Conservation (phyloP, 1,140 invertebrate species). For the Cydia fagiglandana region DNA sequence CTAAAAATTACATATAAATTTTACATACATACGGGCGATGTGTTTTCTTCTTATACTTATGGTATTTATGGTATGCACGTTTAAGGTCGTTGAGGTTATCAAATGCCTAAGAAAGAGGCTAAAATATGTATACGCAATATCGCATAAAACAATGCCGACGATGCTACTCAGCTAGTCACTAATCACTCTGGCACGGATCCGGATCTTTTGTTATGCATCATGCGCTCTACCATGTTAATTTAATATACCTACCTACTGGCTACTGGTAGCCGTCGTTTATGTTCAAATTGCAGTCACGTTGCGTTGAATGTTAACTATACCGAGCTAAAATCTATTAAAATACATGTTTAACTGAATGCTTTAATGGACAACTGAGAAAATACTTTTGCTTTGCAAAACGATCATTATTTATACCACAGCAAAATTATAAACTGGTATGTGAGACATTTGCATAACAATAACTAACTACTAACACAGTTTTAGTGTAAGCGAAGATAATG, state of each 20-base stretch:
- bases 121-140: neutral
- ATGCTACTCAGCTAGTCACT: slow-evolving; percentile 3
- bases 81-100: neutral
- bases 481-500: neutral
- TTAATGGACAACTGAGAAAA: too few relatives aligned
- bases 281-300: slow-evolving; percentile 10
- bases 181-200: slow-evolving; percentile 5
- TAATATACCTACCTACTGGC: neutral
- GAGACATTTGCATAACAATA: neutral
- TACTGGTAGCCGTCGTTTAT: neutral
- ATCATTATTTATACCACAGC: too few relatives aligned
- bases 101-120: too few relatives aligned
- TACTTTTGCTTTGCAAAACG: too few relatives aligned
- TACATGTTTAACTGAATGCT: neutral
- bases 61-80: too few relatives aligned
- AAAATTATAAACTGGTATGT: too few relatives aligned
- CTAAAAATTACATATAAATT: too few relatives aligned
- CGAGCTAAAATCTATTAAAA: neutral
- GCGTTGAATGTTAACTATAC: neutral
- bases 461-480: neutral
- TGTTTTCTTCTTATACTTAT: too few relatives aligned
- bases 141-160: neutral
- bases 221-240: slow-evolving; percentile 1
- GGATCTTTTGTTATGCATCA: neutral
- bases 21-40: too few relatives aligned